Percentiles rank a stretch among this genome's conserved stretches.
These are phyloP conservation scores for Umimayanthus chanpuru DNA, from an alignment of 92 coral and sea anemone genomes.

Conservation along the genomic window DNA sequence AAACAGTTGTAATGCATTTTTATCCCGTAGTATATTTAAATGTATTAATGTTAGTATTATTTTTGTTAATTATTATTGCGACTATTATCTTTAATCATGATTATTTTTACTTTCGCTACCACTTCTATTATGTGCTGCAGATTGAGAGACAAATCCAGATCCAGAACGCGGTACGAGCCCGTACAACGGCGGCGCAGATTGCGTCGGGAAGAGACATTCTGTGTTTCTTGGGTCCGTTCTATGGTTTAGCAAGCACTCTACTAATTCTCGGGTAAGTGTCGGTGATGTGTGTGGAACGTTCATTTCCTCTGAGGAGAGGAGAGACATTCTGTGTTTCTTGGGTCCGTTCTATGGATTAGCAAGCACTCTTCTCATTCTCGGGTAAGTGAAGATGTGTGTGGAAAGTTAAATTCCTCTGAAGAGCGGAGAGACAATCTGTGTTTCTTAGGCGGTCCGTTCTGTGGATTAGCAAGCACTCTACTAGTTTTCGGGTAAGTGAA, in stretches of 20 bases:
- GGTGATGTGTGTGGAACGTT: neutral
- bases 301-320: slow-evolving; percentile 51
- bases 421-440: slow-evolving; percentile 84
- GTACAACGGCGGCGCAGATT: slow-evolving; percentile 83
- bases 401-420: neutral
- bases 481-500: slow-evolving; percentile 73
- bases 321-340: slow-evolving; percentile 85
- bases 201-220: slow-evolving; percentile 92
- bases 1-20: no score
- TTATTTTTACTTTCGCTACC: no score
- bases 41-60: no score
- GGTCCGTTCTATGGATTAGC: slow-evolving; percentile 87
- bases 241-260: slow-evolving; percentile 70
- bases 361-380: slow-evolving; percentile 65
- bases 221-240: slow-evolving; percentile 84
- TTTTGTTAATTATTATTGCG: no score
- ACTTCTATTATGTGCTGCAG: slow-evolving; percentile 33
- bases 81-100: no score
- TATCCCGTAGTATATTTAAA: no score
- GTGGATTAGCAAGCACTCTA: slow-evolving; percentile 67
- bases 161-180: slow-evolving; percentile 83
- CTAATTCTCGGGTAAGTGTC: slow-evolving; percentile 73
- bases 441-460: slow-evolving; percentile 89
- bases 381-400: slow-evolving; percentile 51
- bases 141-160: slow-evolving; percentile 84